Percentiles rank a stretch among this genome's conserved stretches.
Evolutionary conservation across 1,140 invertebrate species (phyloP).

Genomic region (Drosophila serrata): DNA sequence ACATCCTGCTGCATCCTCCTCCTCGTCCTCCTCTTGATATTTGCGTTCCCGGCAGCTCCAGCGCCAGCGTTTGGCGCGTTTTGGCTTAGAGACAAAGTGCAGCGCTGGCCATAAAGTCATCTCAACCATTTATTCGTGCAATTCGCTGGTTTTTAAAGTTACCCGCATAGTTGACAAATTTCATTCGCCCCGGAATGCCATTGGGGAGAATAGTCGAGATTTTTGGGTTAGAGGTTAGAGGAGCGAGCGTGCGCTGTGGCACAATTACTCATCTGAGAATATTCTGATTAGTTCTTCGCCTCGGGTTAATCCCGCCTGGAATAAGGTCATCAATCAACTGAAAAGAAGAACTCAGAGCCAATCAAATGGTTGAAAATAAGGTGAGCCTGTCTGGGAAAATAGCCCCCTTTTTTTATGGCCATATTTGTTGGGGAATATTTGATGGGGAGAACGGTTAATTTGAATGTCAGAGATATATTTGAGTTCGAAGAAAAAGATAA

Average conservation of each 20-base stretch:
- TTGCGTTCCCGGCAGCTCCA: slow-evolving; percentile 30
- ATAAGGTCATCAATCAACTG: slow-evolving; percentile 25
- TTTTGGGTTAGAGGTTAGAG: slow-evolving; percentile 20
- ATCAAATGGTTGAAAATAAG: slow-evolving; percentile 26
- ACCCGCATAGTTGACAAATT: slow-evolving; percentile 76
- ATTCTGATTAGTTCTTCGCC: slow-evolving; percentile 32
- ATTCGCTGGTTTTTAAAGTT: slow-evolving; percentile 76
- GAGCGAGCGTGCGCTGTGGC: neutral
- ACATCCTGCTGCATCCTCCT: neutral
- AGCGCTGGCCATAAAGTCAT: slow-evolving; percentile 74
- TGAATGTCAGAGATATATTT: neutral
- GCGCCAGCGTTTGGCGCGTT: slow-evolving; percentile 14
- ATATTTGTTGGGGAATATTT: neutral
- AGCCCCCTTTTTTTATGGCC: neutral
- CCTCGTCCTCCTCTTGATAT: neutral
- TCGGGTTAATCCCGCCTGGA: slow-evolving; percentile 4
- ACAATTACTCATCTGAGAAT: slow-evolving; percentile 42
- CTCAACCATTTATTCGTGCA: slow-evolving; percentile 74
- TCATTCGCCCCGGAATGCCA: slow-evolving; percentile 17
- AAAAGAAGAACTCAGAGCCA: slow-evolving; percentile 5
- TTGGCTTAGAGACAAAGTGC: slow-evolving; percentile 71
- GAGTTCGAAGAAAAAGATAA: neutral
- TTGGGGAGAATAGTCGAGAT: slow-evolving; percentile 37
- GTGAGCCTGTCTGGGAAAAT: neutral
- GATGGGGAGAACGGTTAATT: neutral